Percentiles rank a stretch among this genome's conserved stretches.
Conservation (phyloP, 2,888 invertebrate species). For the Ectemnius continuus region DNA sequence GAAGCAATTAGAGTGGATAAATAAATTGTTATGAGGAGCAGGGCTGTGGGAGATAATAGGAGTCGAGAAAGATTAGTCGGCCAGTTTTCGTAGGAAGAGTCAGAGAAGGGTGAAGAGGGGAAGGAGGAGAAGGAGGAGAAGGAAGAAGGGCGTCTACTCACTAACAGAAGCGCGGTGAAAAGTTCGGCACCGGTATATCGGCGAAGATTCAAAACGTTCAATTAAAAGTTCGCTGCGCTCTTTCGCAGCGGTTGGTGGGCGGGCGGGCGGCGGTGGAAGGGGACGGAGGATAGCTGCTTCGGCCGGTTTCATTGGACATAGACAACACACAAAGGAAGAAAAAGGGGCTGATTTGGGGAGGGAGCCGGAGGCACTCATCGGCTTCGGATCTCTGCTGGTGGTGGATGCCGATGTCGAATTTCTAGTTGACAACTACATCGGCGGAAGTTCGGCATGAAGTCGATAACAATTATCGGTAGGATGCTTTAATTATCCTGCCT, state of each 20-base stretch:
- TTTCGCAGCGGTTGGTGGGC: slow-evolving; percentile 16
- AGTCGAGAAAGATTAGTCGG: slow-evolving; percentile 41
- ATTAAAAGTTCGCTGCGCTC: slow-evolving; percentile 53
- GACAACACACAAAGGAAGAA: slow-evolving; percentile 1
- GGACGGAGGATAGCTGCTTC: slow-evolving; percentile 30
- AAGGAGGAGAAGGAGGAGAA: slow-evolving; percentile 27
- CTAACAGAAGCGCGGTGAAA: slow-evolving; percentile 7
- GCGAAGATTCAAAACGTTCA: slow-evolving; percentile 53
- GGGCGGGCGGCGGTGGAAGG: slow-evolving; percentile 17
- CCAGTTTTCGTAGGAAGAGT: not conserved
- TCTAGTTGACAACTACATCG: slow-evolving; percentile 55
- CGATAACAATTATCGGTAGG: slow-evolving; percentile 66
- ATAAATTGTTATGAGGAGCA: slow-evolving; percentile 38
- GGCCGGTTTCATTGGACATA: slow-evolving; percentile 26
- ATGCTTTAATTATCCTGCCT: slow-evolving; percentile 66
- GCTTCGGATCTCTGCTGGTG: not conserved
- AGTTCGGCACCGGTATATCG: slow-evolving; percentile 24
- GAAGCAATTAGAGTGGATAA: slow-evolving; percentile 62
- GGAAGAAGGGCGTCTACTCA: slow-evolving; percentile 27
- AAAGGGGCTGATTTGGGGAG: not conserved
- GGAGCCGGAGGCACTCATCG: not conserved
- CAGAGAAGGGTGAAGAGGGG: not conserved
- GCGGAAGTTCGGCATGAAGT: slow-evolving; percentile 58
- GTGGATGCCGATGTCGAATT: slow-evolving; percentile 12
- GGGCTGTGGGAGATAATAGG: not conserved